A percentile compares a stretch with the other conserved stretches of the same genome.
These are phyloP conservation scores for Pteronotus mesoamericanus DNA, from an alignment of 2,797 vertebrate genomes.

Conservation along the genomic window DNA sequence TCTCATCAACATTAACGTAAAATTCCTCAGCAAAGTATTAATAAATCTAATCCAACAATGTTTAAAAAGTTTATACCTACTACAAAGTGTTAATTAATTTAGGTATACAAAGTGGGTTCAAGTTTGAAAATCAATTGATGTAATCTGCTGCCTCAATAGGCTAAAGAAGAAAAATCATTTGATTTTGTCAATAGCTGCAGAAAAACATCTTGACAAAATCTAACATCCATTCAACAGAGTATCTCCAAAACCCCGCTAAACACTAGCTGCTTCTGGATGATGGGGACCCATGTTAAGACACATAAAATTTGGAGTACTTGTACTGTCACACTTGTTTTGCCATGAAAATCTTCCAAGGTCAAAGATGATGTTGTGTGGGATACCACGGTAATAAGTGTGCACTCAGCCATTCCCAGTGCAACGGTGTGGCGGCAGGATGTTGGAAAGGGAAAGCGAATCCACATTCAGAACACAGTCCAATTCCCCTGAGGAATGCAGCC, in stretches of 20 bases:
- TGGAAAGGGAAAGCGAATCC: not conserved
- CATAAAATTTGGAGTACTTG: not conserved
- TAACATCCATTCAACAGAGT: not conserved
- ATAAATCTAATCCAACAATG: not conserved
- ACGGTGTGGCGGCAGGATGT: not conserved
- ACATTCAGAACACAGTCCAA: not conserved
- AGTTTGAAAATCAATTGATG: not conserved
- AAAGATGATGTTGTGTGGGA: not conserved
- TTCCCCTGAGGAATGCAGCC: not conserved
- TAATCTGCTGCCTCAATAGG: not conserved
- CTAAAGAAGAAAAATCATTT: not conserved
- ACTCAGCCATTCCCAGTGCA: not conserved
- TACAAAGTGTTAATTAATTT: not conserved
- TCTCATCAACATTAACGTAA: not conserved
- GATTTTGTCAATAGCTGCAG: not conserved
- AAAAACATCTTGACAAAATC: not conserved
- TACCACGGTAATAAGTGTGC: not conserved
- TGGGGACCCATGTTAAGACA: not conserved
- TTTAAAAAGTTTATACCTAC: not conserved
- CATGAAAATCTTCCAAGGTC: not conserved
- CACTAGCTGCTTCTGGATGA: not conserved
- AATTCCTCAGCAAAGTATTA: not conserved
- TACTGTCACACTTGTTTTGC: not conserved
- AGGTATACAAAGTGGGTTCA: not conserved
- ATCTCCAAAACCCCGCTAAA: not conserved